Base-by-base conservation (phyloP, 53 echinoderm and acorn worm genomes). In the Zoroaster sp. region DNA sequence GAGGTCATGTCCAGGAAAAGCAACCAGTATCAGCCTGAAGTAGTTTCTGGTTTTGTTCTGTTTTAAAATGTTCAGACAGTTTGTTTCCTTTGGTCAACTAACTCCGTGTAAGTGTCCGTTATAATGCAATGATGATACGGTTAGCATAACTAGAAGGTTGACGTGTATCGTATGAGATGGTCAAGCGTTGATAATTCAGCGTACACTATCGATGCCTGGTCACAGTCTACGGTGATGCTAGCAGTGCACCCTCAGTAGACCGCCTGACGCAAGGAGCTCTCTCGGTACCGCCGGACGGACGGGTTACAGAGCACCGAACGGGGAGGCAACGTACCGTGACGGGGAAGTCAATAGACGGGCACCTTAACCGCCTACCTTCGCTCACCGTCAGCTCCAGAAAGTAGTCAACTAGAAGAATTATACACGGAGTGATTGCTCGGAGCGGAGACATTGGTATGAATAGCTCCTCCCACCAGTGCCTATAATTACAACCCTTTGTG, bases 401-500 rank as follows among this genome's bases (percentile, higher is more conserved):
- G 82, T 34, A 63, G 59, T 36, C 42, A 42, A 25, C 12, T 41
- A 40, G 74, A 35, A 46, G 82, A 82, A 82, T 66, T 66, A 82
- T 67, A 66, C 82, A 82, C 82, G 40, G 55, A 59, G 67, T 88
- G 88, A 88, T 69, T 88, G 77, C 88, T 77, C 18, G 67, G 69
- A 88, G 88, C 88, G 82, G 90, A 73, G 81, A 89, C 82, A 74
- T 81, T 81, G 82, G 65, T 81, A 82, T 89, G 81, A 82, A 31
- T 89, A 63, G 74, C 90, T 82, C 90, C 90, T 35, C 90, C 90
- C 90, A 72, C 82, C 70, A 63, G 69, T 52, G 90, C 90, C 80
- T 82, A 89, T 89, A 89, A 89, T 89, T 88, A 88, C 88, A 82
- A 52, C 41, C 66, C 90, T 89, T 80, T 89, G 59, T 81, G 76